These are phyloP conservation scores for Orthosia gothica DNA, from an alignment of 2,888 invertebrate species.

Conservation along the genomic window DNA sequence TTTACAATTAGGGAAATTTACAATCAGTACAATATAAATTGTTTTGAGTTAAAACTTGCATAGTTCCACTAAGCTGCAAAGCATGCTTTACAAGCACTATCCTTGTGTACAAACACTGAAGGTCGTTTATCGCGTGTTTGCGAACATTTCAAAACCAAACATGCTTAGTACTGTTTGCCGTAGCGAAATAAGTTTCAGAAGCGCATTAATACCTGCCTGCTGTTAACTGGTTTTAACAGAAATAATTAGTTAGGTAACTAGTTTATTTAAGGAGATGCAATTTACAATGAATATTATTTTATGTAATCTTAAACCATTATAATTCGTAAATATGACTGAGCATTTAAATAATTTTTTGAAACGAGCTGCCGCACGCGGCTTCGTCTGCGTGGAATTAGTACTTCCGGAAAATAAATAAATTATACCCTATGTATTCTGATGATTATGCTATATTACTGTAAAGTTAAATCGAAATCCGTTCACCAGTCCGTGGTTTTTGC, in stretches of 20 bases:
- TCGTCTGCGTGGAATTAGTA: too few relatives aligned
- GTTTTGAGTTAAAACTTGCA: slow-evolving; percentile 18
- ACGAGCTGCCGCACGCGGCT: too few relatives aligned
- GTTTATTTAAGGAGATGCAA: not conserved
- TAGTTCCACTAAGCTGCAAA: slow-evolving; percentile 2
- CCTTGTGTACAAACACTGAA: slow-evolving; percentile 19
- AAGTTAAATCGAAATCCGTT: too few relatives aligned
- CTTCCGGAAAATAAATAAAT: too few relatives aligned
- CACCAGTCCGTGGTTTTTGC: too few relatives aligned
- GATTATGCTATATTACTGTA: too few relatives aligned
- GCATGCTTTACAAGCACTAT: slow-evolving; percentile 9
- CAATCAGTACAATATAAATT: too few relatives aligned
- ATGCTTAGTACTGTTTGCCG: slow-evolving; percentile 25
- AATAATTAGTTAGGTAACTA: slow-evolving; percentile 17
- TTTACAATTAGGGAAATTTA: too few relatives aligned
- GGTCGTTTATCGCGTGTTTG: slow-evolving; percentile 39
- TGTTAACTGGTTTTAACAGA: slow-evolving; percentile 13
- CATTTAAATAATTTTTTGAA: too few relatives aligned
- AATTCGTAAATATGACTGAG: too few relatives aligned
- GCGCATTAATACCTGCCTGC: slow-evolving; percentile 22
- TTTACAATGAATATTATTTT: not conserved
- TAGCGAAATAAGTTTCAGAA: slow-evolving; percentile 41
- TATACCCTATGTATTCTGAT: too few relatives aligned
- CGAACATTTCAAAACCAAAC: slow-evolving; percentile 42
- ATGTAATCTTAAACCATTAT: too few relatives aligned